Evolutionary conservation across 2,113 vertebrate genomes (phyloP), one percentile per base, ranked within the genome.

Genomic region (Cichladusa arquata): DNA sequence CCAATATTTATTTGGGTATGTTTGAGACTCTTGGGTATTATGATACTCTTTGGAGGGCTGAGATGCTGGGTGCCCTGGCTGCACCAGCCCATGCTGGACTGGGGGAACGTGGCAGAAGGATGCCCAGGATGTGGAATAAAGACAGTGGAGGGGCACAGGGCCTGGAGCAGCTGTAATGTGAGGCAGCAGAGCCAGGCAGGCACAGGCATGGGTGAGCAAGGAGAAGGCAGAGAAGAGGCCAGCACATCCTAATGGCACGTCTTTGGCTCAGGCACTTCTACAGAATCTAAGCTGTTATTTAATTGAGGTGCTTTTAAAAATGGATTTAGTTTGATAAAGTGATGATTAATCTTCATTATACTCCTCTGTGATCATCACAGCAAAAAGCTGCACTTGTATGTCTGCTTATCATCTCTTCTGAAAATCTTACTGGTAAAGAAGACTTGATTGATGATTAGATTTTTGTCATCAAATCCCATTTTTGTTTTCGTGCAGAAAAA

Each of bases 301-400:
- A 82, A 91, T 89, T 81, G 77, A 88, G 74, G n/a, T 90, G 74
- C 81, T 90, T 92, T 22, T 50, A 93, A 86, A 95, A 87, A 45
- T 54, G 3, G 60, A 81, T 88, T 58, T 42, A 22, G 48, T 57
- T 73, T 86, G 72, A 94, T 86, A 88, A 96, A 92, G 69, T 40
- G 88, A 56, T 86, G 74, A 78, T 92, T 94, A 92, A 86, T 94
- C 64, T 83, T 88, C 72, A 90, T 93, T 74, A 90, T 78, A 47
- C 11, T 73, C 44, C 26, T 73, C 79, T 86, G 71, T 94, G 82
- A 93, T 92, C 80, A 74, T 71, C 85, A 70, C 44, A 77, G 91
- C 28, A 77, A 88, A 86, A 70, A 88, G 44, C 76, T 78, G 56
- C 14, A 16, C 74, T 82, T 77, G 6, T 58, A 36, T 31, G 51